A percentile compares a stretch with the other conserved stretches of the same genome.
phyloP scores from a whole-genome alignment of 2,113 vertebrate species.

The Dunckerocampus dactyliophorus region DNA sequence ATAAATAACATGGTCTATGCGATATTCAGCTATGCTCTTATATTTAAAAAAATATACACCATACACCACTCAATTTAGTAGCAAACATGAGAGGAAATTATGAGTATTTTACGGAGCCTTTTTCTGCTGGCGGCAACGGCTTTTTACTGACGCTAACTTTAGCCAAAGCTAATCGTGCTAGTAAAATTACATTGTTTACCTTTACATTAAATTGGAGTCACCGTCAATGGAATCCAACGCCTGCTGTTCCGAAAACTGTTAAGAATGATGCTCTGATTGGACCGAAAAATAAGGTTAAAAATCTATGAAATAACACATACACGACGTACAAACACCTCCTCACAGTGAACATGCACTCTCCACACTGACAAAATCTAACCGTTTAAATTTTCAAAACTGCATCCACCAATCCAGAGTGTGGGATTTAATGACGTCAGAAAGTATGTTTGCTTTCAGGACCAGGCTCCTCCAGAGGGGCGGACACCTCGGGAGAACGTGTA shows the following conservation, averaged over 20 bases:
- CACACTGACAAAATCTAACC: slow-evolving; percentile 4
- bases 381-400: slow-evolving; percentile 48
- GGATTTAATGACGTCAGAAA: not conserved
- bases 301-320: not conserved
- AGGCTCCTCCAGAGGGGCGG: not conserved
- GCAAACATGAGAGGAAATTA: not conserved
- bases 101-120: too few relatives aligned
- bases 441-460: not conserved
- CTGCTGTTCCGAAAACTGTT: not conserved
- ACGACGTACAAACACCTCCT: not conserved
- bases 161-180: not conserved
- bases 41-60: not conserved
- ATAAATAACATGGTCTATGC: not conserved
- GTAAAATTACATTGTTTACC: slow-evolving; percentile 25
- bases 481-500: not conserved
- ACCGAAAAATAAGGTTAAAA: not conserved
- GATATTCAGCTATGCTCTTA: not conserved
- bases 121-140: not conserved
- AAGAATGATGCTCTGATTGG: slow-evolving; percentile 2
- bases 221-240: not conserved
- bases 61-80: not conserved
- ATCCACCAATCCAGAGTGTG: slow-evolving; percentile 34
- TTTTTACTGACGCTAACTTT: not conserved
- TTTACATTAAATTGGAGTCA: slow-evolving; percentile 1
- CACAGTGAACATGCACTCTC: not conserved